Percentiles rank a stretch among this genome's conserved stretches.
These are phyloP conservation scores for Megalonaias nervosa DNA, from an alignment of 1,140 invertebrate species.

Conservation along the genomic window DNA sequence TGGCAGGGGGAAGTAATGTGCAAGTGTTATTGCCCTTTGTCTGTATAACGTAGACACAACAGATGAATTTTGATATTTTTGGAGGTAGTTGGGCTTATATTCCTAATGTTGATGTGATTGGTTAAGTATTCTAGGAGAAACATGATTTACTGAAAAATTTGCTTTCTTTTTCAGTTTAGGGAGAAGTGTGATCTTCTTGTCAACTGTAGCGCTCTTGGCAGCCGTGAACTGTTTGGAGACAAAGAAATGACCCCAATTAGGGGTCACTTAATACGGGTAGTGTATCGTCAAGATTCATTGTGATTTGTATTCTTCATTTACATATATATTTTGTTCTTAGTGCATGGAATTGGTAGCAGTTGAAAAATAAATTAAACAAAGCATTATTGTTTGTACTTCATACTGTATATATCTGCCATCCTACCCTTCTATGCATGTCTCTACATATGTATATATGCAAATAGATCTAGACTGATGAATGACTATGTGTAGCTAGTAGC, in stretches of 20 bases:
- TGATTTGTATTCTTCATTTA: not conserved
- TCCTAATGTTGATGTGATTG: too few relatives aligned
- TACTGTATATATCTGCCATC: not conserved
- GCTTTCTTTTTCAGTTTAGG: conserved; percentile 8
- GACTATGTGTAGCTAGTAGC: too few relatives aligned
- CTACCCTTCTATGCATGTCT: too few relatives aligned
- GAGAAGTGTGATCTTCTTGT: conserved; percentile 15
- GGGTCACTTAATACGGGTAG: conserved; percentile 29
- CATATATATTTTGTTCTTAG: not conserved
- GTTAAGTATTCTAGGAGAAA: too few relatives aligned
- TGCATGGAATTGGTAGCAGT: not conserved
- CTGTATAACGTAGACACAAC: too few relatives aligned
- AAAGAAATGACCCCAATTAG: conserved; percentile 25
- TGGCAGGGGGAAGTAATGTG: too few relatives aligned
- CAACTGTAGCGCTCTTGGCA: conserved; percentile 13
- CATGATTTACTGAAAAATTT: too few relatives aligned
- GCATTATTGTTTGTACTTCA: not conserved
- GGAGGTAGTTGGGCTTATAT: too few relatives aligned
- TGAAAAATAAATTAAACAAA: not conserved
- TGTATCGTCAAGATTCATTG: not conserved
- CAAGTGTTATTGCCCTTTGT: too few relatives aligned
- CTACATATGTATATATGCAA: too few relatives aligned
- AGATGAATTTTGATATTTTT: too few relatives aligned
- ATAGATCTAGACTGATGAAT: too few relatives aligned
- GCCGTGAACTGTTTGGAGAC: conserved; percentile 23